Base-by-base conservation (phyloP, 2,113 vertebrate genomes). In the Balaeniceps rex region DNA sequence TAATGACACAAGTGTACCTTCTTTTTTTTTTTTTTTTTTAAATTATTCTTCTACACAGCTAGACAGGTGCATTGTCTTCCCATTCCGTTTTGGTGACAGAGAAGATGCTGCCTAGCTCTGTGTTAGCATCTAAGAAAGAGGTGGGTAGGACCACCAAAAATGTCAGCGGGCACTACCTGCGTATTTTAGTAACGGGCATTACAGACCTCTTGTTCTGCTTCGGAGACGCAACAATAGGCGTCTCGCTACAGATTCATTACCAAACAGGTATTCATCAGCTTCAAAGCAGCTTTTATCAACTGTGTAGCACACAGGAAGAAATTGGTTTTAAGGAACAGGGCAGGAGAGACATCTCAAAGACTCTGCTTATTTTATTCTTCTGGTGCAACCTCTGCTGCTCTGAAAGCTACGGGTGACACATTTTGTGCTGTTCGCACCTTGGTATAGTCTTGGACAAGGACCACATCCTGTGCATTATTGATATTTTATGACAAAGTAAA, bases 401-500 rank as follows among this genome's bases (percentile, higher is more conserved):
- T 88, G 40, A 86, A 77, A 96, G 76, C 83, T 83, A 75, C 88
- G 69, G 13, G 82, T 81, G 94, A 86, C 87, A 93, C 64, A 28
- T 83, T 66, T 90, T 85, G 78, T 94, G 71, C 84, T 95, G 91
- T 95, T 95, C 24, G 29, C 83, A 82, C 87, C 71, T 86, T 71
- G 47, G 87, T 80, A 42, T 55, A 42, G 78, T 90, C 82, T 96
- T 90, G 89, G 84, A 93, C 94, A 93, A 97, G 93, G 94, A 96
- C 91, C 87, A 78, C 91, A 90, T 95, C 87, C 89, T 91, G 78
- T 63, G 64, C 88, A 84, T 95, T 97, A 93, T 91, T 96, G 94
- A 70, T 96, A 96, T 88, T 96, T 95, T 90, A 94, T 87, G 91
- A 96, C 79, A 91, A 96, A 95, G 71, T 91, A 95, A 96, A 88